Conservation (phyloP, 2,888 invertebrate species). For the Acanthosepion esculentum region DNA sequence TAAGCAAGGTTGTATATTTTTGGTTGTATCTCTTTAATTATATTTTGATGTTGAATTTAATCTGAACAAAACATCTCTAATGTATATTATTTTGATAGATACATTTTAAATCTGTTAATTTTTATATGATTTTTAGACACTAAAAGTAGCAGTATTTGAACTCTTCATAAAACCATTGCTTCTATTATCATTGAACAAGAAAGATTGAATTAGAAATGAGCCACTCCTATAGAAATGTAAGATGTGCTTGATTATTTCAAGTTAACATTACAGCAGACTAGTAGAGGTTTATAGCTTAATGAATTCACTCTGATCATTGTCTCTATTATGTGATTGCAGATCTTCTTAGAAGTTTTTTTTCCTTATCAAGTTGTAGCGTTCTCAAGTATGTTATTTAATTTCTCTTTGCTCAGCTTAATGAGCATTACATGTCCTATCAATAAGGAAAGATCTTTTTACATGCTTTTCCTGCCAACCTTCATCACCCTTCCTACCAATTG, state of each 20-base stretch:
- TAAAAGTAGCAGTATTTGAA: not conserved
- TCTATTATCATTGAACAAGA: too few relatives aligned
- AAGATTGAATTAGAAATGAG: not conserved
- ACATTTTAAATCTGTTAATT: too few relatives aligned
- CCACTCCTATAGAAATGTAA: not conserved
- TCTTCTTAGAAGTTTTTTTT: not conserved
- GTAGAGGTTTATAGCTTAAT: not conserved
- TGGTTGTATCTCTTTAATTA: too few relatives aligned
- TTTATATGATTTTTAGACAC: too few relatives aligned
- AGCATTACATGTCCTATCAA: not conserved
- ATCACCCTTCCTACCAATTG: not conserved
- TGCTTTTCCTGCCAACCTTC: not conserved
- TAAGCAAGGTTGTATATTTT: too few relatives aligned
- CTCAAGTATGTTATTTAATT: slow-evolving; percentile 10
- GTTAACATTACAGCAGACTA: not conserved
- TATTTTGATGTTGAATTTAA: too few relatives aligned
- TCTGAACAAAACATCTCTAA: too few relatives aligned
- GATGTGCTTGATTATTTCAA: not conserved
- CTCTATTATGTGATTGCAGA: not conserved
- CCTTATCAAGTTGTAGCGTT: not conserved
- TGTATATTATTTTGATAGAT: too few relatives aligned
- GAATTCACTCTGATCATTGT: not conserved
- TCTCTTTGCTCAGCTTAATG: not conserved
- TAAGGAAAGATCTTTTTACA: not conserved
- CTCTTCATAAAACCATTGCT: not conserved